Conservation (phyloP, 2,113 vertebrate species). For the Azemiops feae region DNA sequence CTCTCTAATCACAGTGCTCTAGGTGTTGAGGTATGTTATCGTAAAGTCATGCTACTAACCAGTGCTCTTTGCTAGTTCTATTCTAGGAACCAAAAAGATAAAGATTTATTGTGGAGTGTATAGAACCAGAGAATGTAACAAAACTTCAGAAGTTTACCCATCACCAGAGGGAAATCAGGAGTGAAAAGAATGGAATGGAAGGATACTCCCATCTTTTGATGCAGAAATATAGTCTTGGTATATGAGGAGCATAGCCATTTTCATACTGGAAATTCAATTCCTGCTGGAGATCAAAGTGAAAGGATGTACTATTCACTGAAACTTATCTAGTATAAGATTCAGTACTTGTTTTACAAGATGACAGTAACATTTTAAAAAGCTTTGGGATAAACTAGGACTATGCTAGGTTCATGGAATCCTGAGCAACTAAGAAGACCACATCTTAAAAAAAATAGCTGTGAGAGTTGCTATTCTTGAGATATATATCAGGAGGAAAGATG, state of each 20-base stretch:
- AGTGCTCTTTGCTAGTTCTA: background rate
- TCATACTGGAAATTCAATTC: background rate
- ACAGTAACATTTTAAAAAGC: background rate
- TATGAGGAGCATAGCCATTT: background rate
- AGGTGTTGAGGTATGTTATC: background rate
- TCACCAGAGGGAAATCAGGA: background rate
- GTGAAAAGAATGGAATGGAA: background rate
- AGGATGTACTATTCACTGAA: background rate
- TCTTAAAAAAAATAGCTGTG: background rate
- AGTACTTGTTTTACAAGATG: background rate
- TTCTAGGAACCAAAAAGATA: background rate
- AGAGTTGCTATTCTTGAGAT: background rate
- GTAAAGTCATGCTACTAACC: background rate
- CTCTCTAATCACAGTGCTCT: background rate
- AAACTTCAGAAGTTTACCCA: background rate
- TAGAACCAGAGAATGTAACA: background rate
- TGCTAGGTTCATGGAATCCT: background rate
- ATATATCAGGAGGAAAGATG: slow-evolving; percentile 41
- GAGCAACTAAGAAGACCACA: background rate
- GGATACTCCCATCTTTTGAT: background rate
- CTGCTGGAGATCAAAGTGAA: background rate
- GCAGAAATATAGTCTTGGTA: background rate
- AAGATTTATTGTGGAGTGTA: background rate
- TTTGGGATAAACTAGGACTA: background rate
- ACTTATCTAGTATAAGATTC: background rate